Base-by-base conservation (phyloP, 2,888 invertebrate species). In the Nebria salina region DNA sequence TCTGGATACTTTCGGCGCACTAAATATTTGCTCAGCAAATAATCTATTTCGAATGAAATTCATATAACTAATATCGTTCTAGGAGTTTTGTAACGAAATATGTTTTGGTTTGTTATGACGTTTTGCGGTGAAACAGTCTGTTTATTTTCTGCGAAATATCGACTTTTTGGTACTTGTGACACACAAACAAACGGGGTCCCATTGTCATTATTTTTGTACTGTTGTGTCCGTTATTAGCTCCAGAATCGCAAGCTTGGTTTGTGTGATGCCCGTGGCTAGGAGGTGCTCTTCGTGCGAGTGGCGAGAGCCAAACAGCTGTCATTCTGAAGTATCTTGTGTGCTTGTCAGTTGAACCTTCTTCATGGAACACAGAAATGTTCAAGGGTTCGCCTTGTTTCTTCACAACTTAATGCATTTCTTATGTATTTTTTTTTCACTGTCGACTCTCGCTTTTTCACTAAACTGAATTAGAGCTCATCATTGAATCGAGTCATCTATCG, bases 171-270 rank as follows among this genome's bases (percentile, higher is more conserved):
- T 64, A 43, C 68, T 77, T 54, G 11, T 65, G 41, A 41, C 76
- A 77, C 54, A 54, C 77, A 77, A 77, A 77, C 77, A 77, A 65
- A 11, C 8, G 54, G 54, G 7, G 54, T 77, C 15, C 54, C 26
- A 43, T 77, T 77, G 41, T 77, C 72, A 77, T 77, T 77, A 77
- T 77, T 77, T 77, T 77, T 77, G 70, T 70, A 68, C 76, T 70
- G 77, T 76, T 76, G 76, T 76, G 76, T 77, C 20, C 34, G 54
- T 77, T 77, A 77, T 77, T 72, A 72, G 26, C 77, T 77, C 26
- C 54, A 20, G 72, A 66, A 66, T 66, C 25, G 66, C 66, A n/a
- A 20, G 66, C 66, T 66, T 66, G 66, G 66, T 66, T 66, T 8
- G 54, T 54, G 11, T 54, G 54, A 54, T 54, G 54, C 66, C 25